Percentiles rank a stretch among this genome's conserved stretches.
Conservation (phyloP, 2,888 invertebrate species). For the Peribatodes rhomboidaria region DNA sequence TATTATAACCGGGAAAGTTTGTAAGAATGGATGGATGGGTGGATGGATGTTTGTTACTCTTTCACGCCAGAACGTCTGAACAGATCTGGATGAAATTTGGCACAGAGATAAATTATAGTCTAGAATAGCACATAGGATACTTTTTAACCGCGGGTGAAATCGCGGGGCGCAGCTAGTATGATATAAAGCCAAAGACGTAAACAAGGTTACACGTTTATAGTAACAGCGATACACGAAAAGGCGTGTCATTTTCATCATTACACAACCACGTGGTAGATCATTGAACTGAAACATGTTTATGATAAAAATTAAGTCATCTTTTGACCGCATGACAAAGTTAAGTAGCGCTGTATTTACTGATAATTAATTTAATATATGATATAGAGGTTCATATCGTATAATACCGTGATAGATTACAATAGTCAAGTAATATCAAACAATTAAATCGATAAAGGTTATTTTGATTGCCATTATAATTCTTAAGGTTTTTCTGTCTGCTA, state of each 20-base stretch:
- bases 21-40: too few species aligned
- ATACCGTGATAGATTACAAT: neutral
- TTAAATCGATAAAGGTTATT: neutral
- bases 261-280: constrained; percentile 15
- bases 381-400: neutral
- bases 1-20: too few species aligned
- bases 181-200: too few species aligned
- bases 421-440: neutral
- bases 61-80: too few species aligned
- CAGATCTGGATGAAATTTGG: too few species aligned
- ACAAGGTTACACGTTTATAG: neutral
- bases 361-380: neutral
- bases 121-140: too few species aligned
- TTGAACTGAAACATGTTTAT: constrained; percentile 19
- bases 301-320: neutral
- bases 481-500: neutral
- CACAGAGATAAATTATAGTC: too few species aligned
- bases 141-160: too few species aligned
- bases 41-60: too few species aligned
- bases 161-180: too few species aligned
- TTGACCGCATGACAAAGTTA: neutral
- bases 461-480: neutral
- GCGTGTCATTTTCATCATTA: constrained; percentile 7
- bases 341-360: constrained; percentile 7
- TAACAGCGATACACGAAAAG: neutral